Base-by-base conservation (phyloP, 1,140 invertebrate genomes). In the Hormaphis cornu region DNA sequence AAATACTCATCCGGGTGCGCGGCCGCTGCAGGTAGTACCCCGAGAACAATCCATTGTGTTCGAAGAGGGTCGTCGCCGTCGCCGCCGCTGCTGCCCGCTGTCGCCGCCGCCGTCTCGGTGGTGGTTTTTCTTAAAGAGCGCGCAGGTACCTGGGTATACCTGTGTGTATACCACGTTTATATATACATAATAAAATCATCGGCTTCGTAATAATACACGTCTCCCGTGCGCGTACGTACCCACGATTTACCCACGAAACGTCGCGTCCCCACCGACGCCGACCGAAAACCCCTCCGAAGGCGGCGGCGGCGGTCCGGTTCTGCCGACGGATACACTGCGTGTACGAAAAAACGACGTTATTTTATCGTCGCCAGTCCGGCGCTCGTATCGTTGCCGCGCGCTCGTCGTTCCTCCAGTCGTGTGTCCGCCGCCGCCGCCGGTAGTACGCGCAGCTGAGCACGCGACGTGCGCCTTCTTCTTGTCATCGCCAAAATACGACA, bases 231-330 rank as follows among this genome's bases (percentile, higher is more conserved):
- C n/a, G n/a, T n/a, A n/a, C n/a, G n/a, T n/a, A n/a, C n/a, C n/a
- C n/a, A n/a, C n/a, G n/a, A n/a, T n/a, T n/a, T n/a, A n/a, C n/a
- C n/a, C n/a, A n/a, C 37, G 37, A 14, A 8, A 14, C 7, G 37
- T 40, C 7, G 14, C 7, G 7, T 14, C 37, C 37, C 7, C 7
- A 40, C 7, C 37, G 37, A 8, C 14, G 37, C 37, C 37, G 14
- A 14, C 7, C 7, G 37, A 40, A 14, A 40, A 14, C 7, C 14
- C 14, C 14, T 14, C 37, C 7, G 7, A 8, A 14, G 37, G 14
- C 37, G 37, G 7, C 37, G 37, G 46, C 12, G 8, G 18, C 54
- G 54, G 54, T 58, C 54, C 54, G 54, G 54, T 58, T 58, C 33
- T 58, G 20, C 54, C 20, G 54, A 14, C 16, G 54, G 28, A 28